Percentiles rank a stretch among this genome's conserved stretches.
These are phyloP conservation scores for Acanthochromis polyacanthus DNA, from an alignment of 2,113 vertebrate species.

Conservation along the genomic window DNA sequence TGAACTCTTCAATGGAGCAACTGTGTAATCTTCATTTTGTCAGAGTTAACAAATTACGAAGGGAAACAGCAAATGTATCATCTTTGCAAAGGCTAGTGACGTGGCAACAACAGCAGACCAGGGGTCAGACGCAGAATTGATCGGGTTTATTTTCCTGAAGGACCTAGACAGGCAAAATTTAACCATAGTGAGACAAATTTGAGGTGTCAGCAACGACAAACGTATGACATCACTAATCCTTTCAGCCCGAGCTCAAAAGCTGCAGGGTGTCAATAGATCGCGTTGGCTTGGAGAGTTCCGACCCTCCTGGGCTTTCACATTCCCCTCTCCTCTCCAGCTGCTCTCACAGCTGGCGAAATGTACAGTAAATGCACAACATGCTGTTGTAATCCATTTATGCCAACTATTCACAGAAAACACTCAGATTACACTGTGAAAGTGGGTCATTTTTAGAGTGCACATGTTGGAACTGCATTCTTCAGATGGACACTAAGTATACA, in stretches of 20 bases:
- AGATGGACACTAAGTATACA: too few relatives aligned
- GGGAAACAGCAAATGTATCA: constrained; percentile 1
- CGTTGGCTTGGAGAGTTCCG: neutral
- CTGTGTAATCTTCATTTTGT: constrained; percentile 5
- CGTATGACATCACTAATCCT: constrained; percentile 8
- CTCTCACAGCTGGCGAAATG: constrained; percentile 50
- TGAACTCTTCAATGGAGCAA: constrained; percentile 21
- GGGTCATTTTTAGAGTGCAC: constrained; percentile 3
- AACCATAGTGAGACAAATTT: neutral
- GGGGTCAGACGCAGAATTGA: neutral
- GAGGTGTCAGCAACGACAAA: neutral
- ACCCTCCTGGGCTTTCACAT: constrained; percentile 16
- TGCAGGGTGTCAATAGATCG: neutral
- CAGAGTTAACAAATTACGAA: constrained; percentile 10
- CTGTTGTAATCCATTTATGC: constrained; percentile 39
- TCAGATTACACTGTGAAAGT: constrained; percentile 1
- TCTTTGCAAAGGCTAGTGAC: neutral
- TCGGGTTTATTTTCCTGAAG: neutral
- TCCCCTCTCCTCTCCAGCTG: constrained; percentile 50
- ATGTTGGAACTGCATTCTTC: neutral
- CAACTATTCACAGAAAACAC: constrained; percentile 32
- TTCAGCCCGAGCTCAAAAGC: neutral
- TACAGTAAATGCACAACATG: constrained; percentile 25
- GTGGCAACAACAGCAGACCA: constrained; percentile 2
- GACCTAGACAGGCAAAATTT: neutral